These are phyloP conservation scores for Metridium senile DNA, from an alignment of 92 coral and sea anemone species.

Conservation along the genomic window DNA sequence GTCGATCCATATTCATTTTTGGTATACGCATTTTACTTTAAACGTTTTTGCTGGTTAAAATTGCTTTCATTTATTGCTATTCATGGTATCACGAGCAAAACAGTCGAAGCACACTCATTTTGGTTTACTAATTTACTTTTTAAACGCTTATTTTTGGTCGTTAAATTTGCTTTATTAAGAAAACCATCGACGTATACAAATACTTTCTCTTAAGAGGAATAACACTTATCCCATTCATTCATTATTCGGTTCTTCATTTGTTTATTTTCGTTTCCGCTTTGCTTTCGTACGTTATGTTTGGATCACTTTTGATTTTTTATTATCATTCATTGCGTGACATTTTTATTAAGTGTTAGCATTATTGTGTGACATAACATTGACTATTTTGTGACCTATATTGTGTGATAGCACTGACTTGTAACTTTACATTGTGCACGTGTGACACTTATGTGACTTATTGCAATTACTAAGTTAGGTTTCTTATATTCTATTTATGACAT, in stretches of 20 bases:
- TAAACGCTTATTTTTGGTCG: neutral
- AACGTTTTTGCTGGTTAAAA: neutral
- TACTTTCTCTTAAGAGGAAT: neutral
- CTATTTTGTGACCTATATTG: neutral
- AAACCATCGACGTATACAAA: conserved; percentile 3
- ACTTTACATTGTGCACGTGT: no score
- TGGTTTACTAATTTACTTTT: neutral
- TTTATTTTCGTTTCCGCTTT: neutral
- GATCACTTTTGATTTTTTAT: neutral
- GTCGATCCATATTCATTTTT: conserved; percentile 7
- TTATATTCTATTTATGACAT: no score
- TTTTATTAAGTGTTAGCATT: neutral
- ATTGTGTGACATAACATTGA: neutral
- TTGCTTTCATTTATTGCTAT: neutral
- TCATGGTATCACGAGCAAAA: neutral
- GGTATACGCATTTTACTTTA: neutral
- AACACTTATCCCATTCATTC: neutral
- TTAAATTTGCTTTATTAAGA: neutral
- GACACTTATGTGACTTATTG: no score
- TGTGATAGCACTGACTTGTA: no score
- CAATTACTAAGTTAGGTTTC: no score
- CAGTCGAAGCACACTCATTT: neutral
- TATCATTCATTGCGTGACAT: no score
- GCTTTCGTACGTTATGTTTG: neutral
- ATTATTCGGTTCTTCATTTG: neutral